Evolutionary conservation across 2,113 vertebrate species (phyloP), one percentile per base, ranked within the genome.

Genomic region (Bubo bubo): DNA sequence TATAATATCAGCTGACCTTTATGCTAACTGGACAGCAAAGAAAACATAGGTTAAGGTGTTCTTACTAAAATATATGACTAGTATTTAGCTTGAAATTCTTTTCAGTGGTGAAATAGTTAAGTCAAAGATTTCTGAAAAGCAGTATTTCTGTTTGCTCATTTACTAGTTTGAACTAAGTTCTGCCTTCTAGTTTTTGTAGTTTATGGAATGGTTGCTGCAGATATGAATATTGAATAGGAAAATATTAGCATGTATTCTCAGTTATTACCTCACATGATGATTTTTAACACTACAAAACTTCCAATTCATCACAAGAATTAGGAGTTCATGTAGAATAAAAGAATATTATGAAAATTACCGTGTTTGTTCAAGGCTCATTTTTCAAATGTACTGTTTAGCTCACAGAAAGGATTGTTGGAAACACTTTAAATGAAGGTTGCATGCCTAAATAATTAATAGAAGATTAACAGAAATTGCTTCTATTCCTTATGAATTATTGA

Each of bases 231-330:
- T 4, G 2, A 89, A 53, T 45, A 79, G 39, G 66, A 93, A 68
- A 60, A 64, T 79, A 92, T 92, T 77, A 74, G 34, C 63, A 70
- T 90, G 27, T 79, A 80, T 93, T 94, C 90, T 86, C 47, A 92
- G 39, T 89, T 96, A 87, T 86, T 96, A 84, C 75, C 35, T 95
- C 92, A 93, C 55, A 84, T 71, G 92, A 93, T 89, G 56, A 79
- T 93, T 95, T 97, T 95, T 91, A 93, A 72, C 70, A 89, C 27
- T 79, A 84, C 71, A 81, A 75, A 89, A 75, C 22, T 56, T 83
- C 47, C 49, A 39, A 95, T 96, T 97, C 64, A 94, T 91, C 86
- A 87, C 56, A 75, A 79, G 68, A 96, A 95, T 94, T 96, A 87
- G 39, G 30, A 94, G 35, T 72, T 91, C 64, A 81, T 41, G 35